Evolutionary conservation across 1,140 invertebrate species (phyloP), one percentile per base, ranked within the genome.

Genomic region (Lordiphosa mommai): DNA sequence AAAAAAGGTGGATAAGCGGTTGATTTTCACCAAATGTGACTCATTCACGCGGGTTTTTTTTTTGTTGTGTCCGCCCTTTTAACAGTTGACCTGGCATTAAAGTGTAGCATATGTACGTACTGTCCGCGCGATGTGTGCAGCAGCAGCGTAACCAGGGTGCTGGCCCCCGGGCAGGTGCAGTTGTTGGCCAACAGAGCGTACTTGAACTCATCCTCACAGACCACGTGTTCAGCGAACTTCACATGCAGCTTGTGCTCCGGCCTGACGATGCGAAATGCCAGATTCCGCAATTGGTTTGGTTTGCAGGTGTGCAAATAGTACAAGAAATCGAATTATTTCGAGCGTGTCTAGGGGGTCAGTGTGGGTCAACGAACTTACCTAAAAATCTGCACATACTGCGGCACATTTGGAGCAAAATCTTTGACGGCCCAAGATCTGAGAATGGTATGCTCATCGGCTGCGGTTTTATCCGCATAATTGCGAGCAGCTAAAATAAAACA

Each of bases 161-260:
- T 99, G 9, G 97, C 96, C 8, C 97, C 98, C 0, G 98, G 98
- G 91, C 96, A 99, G 48, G 98, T 95, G 91, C 97, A 99, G 90
- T 99, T 99, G 90, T 99, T 99, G 14, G 98, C 97, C 51, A 99
- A 90, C 29, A 99, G 91, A 1, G 97, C 97, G 89, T 99, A 99
- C 90, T 99, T 99, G 90, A 99, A 98, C 88, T 96, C 95, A 89
- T 99, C 98, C 89, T 99, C 97, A 90, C 98, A 99, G 9, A 99
- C 97, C 2, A 99, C 96, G 89, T 96, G 96, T 87, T 98, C 97
- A 41, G 98, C 98, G 89, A 99, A 99, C 89, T 98, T 98, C 12
- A 99, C 97, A 91, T 99, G 98, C 59, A 99, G 92, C 89, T 99
- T 99, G 88, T 99, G 99, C 90, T 99, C 97, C 30, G 97, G 96